These are phyloP conservation scores for Opisthocomus hoazin DNA, from an alignment of 2,113 vertebrate genomes.

Conservation along the genomic window DNA sequence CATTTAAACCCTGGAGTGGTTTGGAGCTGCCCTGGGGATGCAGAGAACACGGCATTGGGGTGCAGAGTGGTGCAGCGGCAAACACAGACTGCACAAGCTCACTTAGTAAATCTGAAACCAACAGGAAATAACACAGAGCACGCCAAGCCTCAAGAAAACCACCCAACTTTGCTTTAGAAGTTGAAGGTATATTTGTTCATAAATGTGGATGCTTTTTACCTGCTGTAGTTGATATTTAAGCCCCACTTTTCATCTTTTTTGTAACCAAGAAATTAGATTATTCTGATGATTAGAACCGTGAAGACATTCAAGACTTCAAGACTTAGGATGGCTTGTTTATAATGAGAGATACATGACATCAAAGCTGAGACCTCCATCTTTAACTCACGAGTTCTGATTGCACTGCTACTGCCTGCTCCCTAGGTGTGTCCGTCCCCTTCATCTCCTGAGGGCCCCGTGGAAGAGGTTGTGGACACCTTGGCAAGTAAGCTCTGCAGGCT, in stretches of 20 bases:
- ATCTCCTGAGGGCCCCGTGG: fast-evolving
- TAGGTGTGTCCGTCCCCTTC: background rate
- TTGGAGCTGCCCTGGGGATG: background rate
- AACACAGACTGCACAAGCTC: background rate
- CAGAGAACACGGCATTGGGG: background rate
- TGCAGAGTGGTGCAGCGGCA: background rate
- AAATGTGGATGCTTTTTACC: background rate
- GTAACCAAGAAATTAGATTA: background rate
- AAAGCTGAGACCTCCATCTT: background rate
- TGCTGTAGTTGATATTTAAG: background rate
- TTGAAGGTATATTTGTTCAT: background rate
- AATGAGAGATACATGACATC: background rate
- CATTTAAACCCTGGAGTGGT: background rate
- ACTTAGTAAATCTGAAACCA: background rate
- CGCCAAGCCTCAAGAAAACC: background rate
- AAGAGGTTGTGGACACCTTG: background rate
- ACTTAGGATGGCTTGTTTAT: background rate
- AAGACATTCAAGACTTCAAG: background rate
- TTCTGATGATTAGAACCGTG: background rate
- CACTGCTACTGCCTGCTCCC: background rate
- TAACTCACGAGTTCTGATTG: background rate
- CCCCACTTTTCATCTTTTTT: background rate
- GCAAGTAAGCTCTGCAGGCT: background rate
- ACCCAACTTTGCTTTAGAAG: background rate
- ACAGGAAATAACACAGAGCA: background rate